These are phyloP conservation scores for Lophura nycthemera DNA, from an alignment of 2,113 vertebrate genomes.

Conservation along the genomic window DNA sequence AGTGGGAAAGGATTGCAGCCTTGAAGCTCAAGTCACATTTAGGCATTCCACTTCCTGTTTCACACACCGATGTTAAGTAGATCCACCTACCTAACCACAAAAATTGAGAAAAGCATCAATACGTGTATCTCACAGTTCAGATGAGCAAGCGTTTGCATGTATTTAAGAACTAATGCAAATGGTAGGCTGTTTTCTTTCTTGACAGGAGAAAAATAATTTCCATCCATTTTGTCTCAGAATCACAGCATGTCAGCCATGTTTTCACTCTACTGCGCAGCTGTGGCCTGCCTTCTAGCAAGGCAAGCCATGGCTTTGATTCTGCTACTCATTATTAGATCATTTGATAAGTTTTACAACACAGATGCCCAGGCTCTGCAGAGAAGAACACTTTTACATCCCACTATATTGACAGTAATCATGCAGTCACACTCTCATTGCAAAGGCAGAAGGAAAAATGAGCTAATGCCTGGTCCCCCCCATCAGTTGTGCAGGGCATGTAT, in stretches of 20 bases:
- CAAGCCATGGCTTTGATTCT: background rate
- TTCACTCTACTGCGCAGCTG: fast-evolving
- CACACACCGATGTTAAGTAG: background rate
- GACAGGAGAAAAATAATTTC: background rate
- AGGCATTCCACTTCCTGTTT: background rate
- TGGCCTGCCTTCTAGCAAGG: background rate
- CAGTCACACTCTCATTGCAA: background rate
- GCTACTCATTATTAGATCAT: background rate
- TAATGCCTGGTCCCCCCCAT: background rate
- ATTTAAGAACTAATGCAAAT: background rate
- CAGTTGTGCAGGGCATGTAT: background rate
- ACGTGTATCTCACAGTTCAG: background rate
- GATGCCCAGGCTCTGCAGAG: background rate
- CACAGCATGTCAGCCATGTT: background rate
- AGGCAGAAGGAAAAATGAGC: background rate
- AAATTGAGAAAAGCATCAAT: background rate
- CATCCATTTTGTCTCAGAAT: background rate
- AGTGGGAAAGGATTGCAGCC: background rate
- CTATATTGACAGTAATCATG: background rate
- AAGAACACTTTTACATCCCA: background rate
- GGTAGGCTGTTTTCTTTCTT: background rate
- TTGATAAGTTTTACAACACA: background rate
- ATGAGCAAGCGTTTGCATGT: background rate
- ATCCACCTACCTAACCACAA: background rate
- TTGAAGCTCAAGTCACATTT: background rate